Percentiles rank a stretch among this genome's conserved stretches.
phyloP scores from a whole-genome alignment of 2,888 invertebrate genomes.

The Gisinianus flammeolus region DNA sequence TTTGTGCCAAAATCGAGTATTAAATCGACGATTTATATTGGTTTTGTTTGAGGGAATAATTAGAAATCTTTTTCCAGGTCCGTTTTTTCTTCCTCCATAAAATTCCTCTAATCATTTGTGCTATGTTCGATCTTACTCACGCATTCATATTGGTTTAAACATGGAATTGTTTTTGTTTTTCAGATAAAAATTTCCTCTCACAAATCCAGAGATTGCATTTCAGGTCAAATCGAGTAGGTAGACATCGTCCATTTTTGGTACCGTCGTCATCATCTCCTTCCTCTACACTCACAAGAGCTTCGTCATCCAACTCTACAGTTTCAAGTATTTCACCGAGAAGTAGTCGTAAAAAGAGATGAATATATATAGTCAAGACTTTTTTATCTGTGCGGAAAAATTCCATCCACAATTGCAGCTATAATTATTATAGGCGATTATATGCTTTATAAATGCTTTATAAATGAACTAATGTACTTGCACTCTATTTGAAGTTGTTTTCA shows the following conservation, averaged over 20 bases:
- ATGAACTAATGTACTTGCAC: no score
- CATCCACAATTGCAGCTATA: not conserved
- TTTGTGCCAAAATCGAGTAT: slow-evolving; percentile 81
- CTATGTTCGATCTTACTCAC: no score
- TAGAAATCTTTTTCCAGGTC: slow-evolving; percentile 79
- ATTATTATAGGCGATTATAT: not conserved
- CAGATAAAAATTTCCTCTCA: slow-evolving; percentile 75
- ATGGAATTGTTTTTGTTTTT: no score
- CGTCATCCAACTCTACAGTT: not conserved
- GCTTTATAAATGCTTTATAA: not conserved
- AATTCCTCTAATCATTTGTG: no score
- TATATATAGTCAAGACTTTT: not conserved
- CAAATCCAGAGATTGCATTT: slow-evolving; percentile 77
- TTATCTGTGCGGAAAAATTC: not conserved
- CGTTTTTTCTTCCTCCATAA: slow-evolving; percentile 73
- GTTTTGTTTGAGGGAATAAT: slow-evolving; percentile 82
- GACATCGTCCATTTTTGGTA: slow-evolving; percentile 54
- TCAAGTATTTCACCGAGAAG: slow-evolving; percentile 18
- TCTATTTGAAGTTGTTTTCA: no score
- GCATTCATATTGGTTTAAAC: no score
- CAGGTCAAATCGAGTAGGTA: slow-evolving; percentile 58
- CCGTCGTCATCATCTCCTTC: slow-evolving; percentile 35
- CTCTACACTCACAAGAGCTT: slow-evolving; percentile 8
- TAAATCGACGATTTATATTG: slow-evolving; percentile 82
- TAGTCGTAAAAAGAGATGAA: slow-evolving; percentile 19